phyloP scores from a whole-genome alignment of 1,140 invertebrate genomes.

The Campodea augens region DNA sequence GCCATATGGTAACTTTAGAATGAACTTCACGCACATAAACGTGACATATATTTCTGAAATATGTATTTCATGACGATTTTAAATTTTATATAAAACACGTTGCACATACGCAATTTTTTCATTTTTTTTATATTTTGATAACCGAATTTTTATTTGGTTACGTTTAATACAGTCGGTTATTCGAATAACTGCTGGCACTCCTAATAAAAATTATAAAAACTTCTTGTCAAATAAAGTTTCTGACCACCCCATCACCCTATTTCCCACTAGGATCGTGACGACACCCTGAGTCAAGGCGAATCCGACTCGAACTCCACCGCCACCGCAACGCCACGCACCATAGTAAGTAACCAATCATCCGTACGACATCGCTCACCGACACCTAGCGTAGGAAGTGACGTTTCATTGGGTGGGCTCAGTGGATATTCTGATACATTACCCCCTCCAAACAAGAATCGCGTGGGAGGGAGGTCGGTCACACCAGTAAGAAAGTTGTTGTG shows the following conservation, averaged over 20 bases:
- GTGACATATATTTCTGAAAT: too few species aligned
- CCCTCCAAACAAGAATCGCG: slow-evolving; percentile 25
- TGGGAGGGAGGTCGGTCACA: slow-evolving; percentile 22
- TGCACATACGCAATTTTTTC: not conserved
- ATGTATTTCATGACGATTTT: too few species aligned
- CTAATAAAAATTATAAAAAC: too few species aligned
- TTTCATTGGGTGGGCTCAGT: slow-evolving; percentile 12
- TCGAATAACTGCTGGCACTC: too few species aligned
- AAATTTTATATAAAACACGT: too few species aligned
- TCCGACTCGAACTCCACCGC: slow-evolving; percentile 48
- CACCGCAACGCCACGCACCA: slow-evolving; percentile 40
- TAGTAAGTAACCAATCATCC: slow-evolving; percentile 35
- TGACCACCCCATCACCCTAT: too few species aligned
- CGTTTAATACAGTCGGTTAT: too few species aligned
- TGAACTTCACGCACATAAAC: too few species aligned
- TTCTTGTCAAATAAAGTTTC: too few species aligned
- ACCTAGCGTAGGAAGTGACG: slow-evolving; percentile 16
- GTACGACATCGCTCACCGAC: slow-evolving; percentile 19
- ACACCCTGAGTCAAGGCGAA: slow-evolving; percentile 41
- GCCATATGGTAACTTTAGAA: too few species aligned
- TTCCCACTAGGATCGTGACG: slow-evolving; percentile 35
- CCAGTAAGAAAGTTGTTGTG: too few species aligned
- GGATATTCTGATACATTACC: too few species aligned
- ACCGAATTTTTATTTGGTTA: not conserved
- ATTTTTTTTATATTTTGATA: not conserved